Evolutionary conservation across 1,140 invertebrate genomes (phyloP).

Genomic region (Zaprionus lachaisei): DNA sequence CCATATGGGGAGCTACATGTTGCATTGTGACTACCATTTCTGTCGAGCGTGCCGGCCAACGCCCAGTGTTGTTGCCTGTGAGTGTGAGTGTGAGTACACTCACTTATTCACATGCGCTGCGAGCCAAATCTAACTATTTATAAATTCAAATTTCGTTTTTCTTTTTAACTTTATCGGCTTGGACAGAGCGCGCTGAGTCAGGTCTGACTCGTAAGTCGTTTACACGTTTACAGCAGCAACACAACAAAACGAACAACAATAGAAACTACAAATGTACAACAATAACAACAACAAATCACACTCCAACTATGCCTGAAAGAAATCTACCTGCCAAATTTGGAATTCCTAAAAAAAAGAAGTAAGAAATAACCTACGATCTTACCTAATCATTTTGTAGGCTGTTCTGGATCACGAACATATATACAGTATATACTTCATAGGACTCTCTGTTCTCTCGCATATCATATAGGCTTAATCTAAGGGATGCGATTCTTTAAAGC

Average conservation of each 20-base stretch:
- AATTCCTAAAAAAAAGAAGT: background rate
- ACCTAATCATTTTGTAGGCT: background rate
- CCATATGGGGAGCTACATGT: background rate
- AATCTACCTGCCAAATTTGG: constrained; percentile 8
- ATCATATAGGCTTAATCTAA: too few relatives aligned
- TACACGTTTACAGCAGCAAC: constrained; percentile 40
- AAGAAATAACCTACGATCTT: background rate
- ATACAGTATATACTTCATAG: background rate
- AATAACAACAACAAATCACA: constrained; percentile 2
- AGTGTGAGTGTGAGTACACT: constrained; percentile 5
- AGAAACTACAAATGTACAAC: background rate
- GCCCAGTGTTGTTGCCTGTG: constrained; percentile 7
- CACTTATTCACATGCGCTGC: constrained; percentile 29
- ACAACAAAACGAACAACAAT: constrained; percentile 10
- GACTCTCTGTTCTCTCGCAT: background rate
- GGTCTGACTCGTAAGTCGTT: constrained; percentile 27
- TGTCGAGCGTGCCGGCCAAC: constrained; percentile 34
- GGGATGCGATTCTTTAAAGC: too few relatives aligned
- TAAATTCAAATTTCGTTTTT: constrained; percentile 53
- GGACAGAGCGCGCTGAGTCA: background rate
- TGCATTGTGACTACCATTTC: constrained; percentile 43
- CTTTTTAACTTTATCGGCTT: background rate
- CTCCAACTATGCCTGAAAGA: background rate
- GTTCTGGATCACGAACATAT: background rate
- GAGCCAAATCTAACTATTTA: constrained; percentile 41